Evolutionary conservation across 2,113 vertebrate genomes (phyloP), one percentile per base, ranked within the genome.

Genomic region (Trogon melanurus): DNA sequence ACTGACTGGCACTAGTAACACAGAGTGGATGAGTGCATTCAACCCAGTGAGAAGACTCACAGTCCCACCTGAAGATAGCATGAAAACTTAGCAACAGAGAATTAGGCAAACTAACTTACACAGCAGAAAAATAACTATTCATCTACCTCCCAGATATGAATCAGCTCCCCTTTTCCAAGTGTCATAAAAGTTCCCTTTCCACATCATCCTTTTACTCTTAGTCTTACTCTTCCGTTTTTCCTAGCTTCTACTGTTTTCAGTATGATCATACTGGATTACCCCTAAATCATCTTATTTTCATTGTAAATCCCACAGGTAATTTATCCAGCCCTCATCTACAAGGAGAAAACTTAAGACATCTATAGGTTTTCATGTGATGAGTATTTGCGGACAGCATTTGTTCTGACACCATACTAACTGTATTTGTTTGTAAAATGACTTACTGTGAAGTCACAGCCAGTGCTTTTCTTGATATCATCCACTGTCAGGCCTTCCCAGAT

Each of bases 401-500:
- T 34, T 91, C 64, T 26, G 70, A 36, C 30, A 85, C 14, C 15
- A 16, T 26, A 58, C 16, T 25, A 54, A 70, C 67, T 67, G 7
- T 13, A 88, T 60, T 66, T 34, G 45, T 74, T 93, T 81, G 56
- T 44, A 86, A 67, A 81, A 94, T 50, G 12, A 98, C 98, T 98
- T 97, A 99, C 99, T 71, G 97, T 66, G 69, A 99, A 99, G 78
- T 99, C 98, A 94, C 98, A 97, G 76, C 99, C 99, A 8, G 99
- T 99, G 97, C 98, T 99, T 88, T 98, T 98, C 96, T 98, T 98
- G 94, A 99, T 99, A 93, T 99, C 99, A 38, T 99, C 99, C 54
- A 99, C 97, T 13, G 98, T 98, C 85, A 99, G 96, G 38, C 98
- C 99, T 97, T 99, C 99, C 98, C 98, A 99, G 80, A 99, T 97